Percentiles rank a stretch among this genome's conserved stretches.
These are phyloP conservation scores for Yponomeuta evonymella DNA, from an alignment of 2,888 invertebrate genomes.

Conservation along the genomic window DNA sequence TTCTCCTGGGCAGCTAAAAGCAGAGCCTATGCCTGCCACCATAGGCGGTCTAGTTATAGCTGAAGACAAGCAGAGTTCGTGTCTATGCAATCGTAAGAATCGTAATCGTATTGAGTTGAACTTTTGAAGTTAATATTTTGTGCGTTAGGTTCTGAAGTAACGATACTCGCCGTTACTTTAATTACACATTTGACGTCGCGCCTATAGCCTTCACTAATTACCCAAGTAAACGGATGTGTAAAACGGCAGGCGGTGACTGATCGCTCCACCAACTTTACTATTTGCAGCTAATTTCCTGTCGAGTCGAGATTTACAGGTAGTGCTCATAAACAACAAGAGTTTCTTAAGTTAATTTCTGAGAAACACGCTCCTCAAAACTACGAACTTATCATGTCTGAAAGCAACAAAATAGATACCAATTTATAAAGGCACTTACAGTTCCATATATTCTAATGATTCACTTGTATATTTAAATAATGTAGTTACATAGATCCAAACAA, in stretches of 20 bases:
- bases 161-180: constrained; percentile 65
- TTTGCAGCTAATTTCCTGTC: constrained; percentile 63
- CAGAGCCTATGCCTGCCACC: too few species aligned
- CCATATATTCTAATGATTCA: too few species aligned
- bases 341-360: background rate
- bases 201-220: constrained; percentile 56
- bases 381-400: background rate
- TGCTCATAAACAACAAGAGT: background rate
- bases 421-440: too few species aligned
- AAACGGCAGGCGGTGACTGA: constrained; percentile 59
- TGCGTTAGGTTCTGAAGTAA: constrained; percentile 29
- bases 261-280: constrained; percentile 38
- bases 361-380: background rate
- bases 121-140: background rate
- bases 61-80: too few species aligned
- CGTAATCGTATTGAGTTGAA: background rate
- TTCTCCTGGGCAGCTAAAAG: too few species aligned
- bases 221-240: constrained; percentile 64
- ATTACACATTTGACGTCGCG: constrained; percentile 62
- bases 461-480: too few species aligned
- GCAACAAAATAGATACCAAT: background rate
- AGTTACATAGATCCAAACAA: too few species aligned
- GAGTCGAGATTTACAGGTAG: constrained; percentile 37
- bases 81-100: too few species aligned
- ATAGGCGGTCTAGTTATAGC: too few species aligned